A percentile compares a stretch with the other conserved stretches of the same genome.
phyloP scores from a whole-genome alignment of 64 coral and sea anemone genomes.

The Actinia equina region DNA sequence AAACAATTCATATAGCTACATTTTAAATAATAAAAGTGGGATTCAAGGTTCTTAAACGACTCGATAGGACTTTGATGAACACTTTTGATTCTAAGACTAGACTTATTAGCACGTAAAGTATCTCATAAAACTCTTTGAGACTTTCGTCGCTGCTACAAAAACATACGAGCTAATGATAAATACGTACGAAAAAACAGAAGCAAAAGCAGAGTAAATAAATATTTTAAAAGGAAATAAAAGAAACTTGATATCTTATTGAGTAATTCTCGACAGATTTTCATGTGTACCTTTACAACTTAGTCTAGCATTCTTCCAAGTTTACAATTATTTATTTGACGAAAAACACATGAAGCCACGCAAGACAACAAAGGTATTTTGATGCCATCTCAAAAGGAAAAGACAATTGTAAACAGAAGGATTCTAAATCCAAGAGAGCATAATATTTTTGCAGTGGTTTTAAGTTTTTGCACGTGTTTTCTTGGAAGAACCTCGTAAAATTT shows the following conservation, averaged over 20 bases:
- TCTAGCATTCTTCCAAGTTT: neutral
- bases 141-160: neutral
- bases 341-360: neutral
- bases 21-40: too few relatives aligned
- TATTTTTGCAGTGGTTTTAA: neutral
- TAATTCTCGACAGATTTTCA: neutral
- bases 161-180: neutral
- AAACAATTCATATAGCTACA: too few relatives aligned
- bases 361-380: neutral
- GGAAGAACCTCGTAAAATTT: slow-evolving; percentile 8
- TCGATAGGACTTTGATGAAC: too few relatives aligned
- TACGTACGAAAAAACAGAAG: neutral
- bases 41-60: too few relatives aligned
- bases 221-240: neutral
- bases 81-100: neutral
- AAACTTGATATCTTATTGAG: neutral
- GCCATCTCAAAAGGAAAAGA: neutral
- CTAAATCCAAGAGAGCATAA: neutral
- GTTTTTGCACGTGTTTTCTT: slow-evolving; percentile 7
- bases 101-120: neutral
- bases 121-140: neutral
- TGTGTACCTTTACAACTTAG: neutral
- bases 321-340: neutral
- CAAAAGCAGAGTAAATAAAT: neutral
- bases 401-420: neutral